A percentile compares a stretch with the other conserved stretches of the same genome.
Evolutionary conservation across 2,888 invertebrate genomes (phyloP).

Genomic region (Drosophila dives): DNA sequence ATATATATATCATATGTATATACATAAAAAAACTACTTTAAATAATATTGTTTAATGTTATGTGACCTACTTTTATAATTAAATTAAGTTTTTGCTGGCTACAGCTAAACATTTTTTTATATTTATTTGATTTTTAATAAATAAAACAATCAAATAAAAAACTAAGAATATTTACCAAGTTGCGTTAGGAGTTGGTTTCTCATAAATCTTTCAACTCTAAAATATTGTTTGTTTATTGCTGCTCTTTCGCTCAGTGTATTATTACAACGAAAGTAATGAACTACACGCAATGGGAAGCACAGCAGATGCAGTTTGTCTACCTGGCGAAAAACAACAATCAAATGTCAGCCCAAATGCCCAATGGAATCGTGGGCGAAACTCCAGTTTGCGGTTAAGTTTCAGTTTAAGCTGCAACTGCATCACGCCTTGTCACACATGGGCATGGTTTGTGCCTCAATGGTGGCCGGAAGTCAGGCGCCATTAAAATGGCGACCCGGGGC

Average conservation of each 20-base stretch:
- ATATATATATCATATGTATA: too few species aligned
- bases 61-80: not conserved
- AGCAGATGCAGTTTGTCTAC: slow-evolving; percentile 68
- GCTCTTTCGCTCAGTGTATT: slow-evolving; percentile 37
- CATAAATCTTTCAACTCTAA: not conserved
- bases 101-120: not conserved
- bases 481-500: slow-evolving; percentile 56
- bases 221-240: rapidly evolving
- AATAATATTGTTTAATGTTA: too few species aligned
- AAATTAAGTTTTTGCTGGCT: not conserved
- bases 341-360: slow-evolving; percentile 51
- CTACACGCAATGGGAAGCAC: slow-evolving; percentile 79
- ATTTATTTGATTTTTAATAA: not conserved
- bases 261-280: slow-evolving; percentile 64
- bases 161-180: not conserved
- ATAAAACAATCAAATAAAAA: not conserved
- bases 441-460: slow-evolving; percentile 53
- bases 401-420: slow-evolving; percentile 21
- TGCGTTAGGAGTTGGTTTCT: not conserved
- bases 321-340: slow-evolving; percentile 54
- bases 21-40: too few species aligned
- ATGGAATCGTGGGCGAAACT: slow-evolving; percentile 21
- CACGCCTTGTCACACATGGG: slow-evolving; percentile 62
- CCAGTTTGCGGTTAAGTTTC: not conserved
- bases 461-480: slow-evolving; percentile 66